phyloP scores from a whole-genome alignment of 2,888 invertebrate species.

The Drosophila tanythrix region DNA sequence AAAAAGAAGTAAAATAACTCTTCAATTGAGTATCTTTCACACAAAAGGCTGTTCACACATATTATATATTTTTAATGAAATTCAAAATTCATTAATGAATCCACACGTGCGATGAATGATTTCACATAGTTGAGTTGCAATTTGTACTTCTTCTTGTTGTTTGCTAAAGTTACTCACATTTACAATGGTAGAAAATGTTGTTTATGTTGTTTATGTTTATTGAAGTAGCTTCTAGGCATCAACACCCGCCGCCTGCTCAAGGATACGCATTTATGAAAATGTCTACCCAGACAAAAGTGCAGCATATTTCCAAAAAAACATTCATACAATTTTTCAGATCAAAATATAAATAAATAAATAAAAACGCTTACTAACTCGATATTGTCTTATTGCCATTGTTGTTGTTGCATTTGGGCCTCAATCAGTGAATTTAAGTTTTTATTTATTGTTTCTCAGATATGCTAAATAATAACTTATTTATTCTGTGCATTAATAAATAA shows the following conservation, averaged over 20 bases:
- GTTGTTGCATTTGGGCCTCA: background rate
- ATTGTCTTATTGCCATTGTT: background rate
- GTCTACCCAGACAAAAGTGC: background rate
- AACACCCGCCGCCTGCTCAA: background rate
- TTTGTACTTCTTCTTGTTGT: conserved; percentile 9
- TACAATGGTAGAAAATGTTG: background rate
- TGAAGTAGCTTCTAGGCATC: background rate
- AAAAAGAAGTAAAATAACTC: too few relatives aligned
- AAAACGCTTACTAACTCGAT: background rate
- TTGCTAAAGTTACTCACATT: conserved; percentile 42
- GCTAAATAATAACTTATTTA: background rate
- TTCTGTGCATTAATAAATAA: background rate
- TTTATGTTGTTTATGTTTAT: conserved; percentile 1
- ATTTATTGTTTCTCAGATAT: background rate
- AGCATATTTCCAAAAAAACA: background rate
- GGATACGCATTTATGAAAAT: background rate
- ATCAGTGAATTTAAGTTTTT: background rate
- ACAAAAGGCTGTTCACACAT: background rate
- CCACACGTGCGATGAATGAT: background rate
- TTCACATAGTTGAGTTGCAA: background rate
- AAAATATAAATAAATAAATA: background rate
- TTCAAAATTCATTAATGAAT: background rate
- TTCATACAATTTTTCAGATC: background rate
- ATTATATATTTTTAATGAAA: background rate
- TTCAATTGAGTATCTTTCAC: background rate